Evolutionary conservation across 2,797 vertebrate species (phyloP).

Genomic region (Mus minutoides): DNA sequence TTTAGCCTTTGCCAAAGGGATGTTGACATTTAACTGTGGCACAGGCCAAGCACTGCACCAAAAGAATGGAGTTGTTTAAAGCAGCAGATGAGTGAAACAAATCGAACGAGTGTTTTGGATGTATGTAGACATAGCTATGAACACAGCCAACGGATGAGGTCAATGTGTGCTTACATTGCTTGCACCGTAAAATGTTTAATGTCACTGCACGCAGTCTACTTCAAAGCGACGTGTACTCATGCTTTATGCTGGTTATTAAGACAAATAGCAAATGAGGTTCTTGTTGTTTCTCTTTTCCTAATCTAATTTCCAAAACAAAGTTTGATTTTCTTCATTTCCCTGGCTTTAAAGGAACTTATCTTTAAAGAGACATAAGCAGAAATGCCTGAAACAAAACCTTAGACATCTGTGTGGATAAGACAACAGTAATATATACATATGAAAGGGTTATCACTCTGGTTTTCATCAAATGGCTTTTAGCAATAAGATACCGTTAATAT

Average conservation of each 20-base stretch:
- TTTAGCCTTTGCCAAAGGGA: slow-evolving; percentile 65
- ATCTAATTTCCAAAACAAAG: slow-evolving; percentile 75
- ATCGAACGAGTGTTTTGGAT: slow-evolving; percentile 72
- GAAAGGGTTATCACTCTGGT: neutral
- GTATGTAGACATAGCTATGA: slow-evolving; percentile 63
- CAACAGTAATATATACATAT: neutral
- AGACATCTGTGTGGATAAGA: neutral
- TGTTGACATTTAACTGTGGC: slow-evolving; percentile 69
- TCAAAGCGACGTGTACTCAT: slow-evolving; percentile 63
- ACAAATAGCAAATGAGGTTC: slow-evolving; percentile 70
- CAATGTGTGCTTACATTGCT: slow-evolving; percentile 64
- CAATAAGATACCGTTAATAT: neutral
- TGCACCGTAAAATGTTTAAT: slow-evolving; percentile 68
- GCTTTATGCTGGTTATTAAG: slow-evolving; percentile 66
- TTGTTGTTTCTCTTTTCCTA: slow-evolving; percentile 70
- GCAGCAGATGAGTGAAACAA: slow-evolving; percentile 64
- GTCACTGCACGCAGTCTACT: slow-evolving; percentile 42
- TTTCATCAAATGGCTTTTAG: neutral
- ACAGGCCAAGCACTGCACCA: slow-evolving; percentile 21
- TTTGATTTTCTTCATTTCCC: slow-evolving; percentile 57
- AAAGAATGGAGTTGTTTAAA: slow-evolving; percentile 72
- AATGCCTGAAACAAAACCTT: slow-evolving; percentile 48
- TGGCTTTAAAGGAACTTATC: slow-evolving; percentile 58
- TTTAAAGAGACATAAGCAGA: slow-evolving; percentile 39
- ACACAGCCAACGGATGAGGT: slow-evolving; percentile 72